Evolutionary conservation across 2,888 invertebrate species (phyloP), one percentile per base, ranked within the genome.

Genomic region (Tuta absoluta): DNA sequence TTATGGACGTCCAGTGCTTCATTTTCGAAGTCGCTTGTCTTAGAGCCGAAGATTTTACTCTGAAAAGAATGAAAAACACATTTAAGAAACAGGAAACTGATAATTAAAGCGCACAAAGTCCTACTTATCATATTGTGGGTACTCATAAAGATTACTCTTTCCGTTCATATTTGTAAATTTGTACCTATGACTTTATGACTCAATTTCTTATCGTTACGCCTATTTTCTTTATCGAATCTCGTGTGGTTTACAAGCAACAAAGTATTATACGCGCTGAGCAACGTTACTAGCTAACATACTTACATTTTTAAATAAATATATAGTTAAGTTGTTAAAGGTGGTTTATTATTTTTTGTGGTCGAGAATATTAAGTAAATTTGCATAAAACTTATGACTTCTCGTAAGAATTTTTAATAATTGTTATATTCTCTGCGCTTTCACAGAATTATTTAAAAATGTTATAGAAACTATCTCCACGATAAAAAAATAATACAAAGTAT

Each of bases 1-100:
- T 91, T 91, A 76, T 91, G 91, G 0, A 85, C 77, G 69, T 89
- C 86, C 57, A 92, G 72, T 0, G 89, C 85, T 72, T 91, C 89
- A 21, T 80, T 85, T 69, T 91, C 91, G 65, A 91, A 91, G 45
- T 87, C 88, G 63, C 73, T 86, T 7, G 83, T 75, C 67, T 86
- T 89, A 7, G 85, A 84, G 64, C 84, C 75, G 74, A 90, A 90
- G 69, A 90, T 76, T 73, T 87, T 89, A 73, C 84, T 88, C 90
- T 90, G 89, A 37, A 89, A 89, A 71, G 59, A 48, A 33, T n/a
- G 24, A 61, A 33, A 61, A 24, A n/a, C 21, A n/a, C 41, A 49
- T 41, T 45, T 33, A 33, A 11, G 49, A 49, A 17, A 49, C 8
- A 51, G 4, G 19, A 21, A 12, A 19, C 49, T 10, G 10, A 33